Percentiles rank a stretch among this genome's conserved stretches.
Evolutionary conservation across 2,113 vertebrate species (phyloP).

Genomic region (Osmerus eperlanus): DNA sequence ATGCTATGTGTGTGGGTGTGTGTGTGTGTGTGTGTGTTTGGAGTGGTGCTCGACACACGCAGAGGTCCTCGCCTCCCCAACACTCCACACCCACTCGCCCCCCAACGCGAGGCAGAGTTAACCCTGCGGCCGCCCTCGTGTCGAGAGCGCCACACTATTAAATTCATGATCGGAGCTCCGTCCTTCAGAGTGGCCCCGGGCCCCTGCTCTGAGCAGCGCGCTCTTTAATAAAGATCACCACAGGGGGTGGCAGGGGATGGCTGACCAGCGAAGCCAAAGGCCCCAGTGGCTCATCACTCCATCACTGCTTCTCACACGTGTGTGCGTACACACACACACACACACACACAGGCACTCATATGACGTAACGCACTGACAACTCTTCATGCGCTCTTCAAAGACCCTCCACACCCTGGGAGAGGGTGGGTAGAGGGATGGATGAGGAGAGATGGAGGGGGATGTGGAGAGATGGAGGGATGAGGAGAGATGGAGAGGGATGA

Average conservation of each 20-base stretch:
- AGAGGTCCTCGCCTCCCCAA: conserved; percentile 37
- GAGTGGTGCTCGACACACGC: conserved; percentile 59
- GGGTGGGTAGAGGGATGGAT: background rate
- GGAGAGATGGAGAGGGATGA: background rate
- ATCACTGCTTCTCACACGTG: background rate
- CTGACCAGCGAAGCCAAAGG: no score
- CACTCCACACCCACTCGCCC: conserved; percentile 60
- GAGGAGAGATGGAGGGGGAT: background rate
- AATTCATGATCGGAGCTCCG: conserved; percentile 27
- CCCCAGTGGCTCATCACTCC: background rate
- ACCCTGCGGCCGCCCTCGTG: conserved; percentile 37
- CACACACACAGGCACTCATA: background rate
- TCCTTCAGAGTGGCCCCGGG: conserved; percentile 38
- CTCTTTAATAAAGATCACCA: no score
- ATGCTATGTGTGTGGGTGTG: conserved; percentile 2
- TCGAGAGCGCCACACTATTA: conserved; percentile 25
- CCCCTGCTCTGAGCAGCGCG: background rate
- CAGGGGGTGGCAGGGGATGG: no score
- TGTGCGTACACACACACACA: background rate
- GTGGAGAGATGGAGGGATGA: background rate
- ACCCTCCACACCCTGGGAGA: background rate
- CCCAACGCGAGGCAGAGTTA: conserved; percentile 32
- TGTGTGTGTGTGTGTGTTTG: conserved; percentile 16
- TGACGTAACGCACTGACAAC: conserved; percentile 1
- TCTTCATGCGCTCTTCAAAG: background rate